Evolutionary conservation across 2,888 invertebrate species (phyloP).

Genomic region (Phengaris arion): DNA sequence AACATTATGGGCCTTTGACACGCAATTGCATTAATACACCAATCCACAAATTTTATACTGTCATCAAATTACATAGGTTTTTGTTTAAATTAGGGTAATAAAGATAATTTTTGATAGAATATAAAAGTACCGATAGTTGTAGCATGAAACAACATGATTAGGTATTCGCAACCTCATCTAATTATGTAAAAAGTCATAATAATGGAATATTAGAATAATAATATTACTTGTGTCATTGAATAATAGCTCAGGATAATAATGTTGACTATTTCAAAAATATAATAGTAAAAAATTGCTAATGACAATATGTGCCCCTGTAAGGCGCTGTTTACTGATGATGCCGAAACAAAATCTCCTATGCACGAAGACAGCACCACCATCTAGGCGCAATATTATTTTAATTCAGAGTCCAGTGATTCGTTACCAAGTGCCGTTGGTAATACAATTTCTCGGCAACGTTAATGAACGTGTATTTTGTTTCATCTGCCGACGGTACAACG

Average conservation of each 20-base stretch:
- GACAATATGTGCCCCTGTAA: background rate
- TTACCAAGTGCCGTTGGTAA: constrained; percentile 69
- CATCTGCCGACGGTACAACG: constrained; percentile 54
- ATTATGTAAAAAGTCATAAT: background rate
- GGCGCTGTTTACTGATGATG: background rate
- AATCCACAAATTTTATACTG: constrained; percentile 16
- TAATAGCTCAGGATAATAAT: too few relatives aligned
- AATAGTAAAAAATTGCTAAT: background rate
- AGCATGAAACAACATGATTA: background rate
- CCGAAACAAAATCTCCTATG: background rate
- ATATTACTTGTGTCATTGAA: too few relatives aligned
- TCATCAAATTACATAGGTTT: constrained; percentile 2
- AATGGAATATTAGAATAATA: too few relatives aligned
- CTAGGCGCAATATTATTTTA: constrained; percentile 9
- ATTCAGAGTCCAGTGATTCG: constrained; percentile 40
- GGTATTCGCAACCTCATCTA: background rate
- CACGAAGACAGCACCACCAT: background rate
- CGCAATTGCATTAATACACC: constrained; percentile 22
- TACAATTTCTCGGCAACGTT: constrained; percentile 69
- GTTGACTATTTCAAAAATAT: too few relatives aligned
- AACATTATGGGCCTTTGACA: constrained; percentile 21
- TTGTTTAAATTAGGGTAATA: background rate
- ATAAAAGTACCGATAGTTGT: background rate
- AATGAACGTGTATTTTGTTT: constrained; percentile 77
- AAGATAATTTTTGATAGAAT: background rate